phyloP scores from a whole-genome alignment of 2,113 vertebrate species.

The Dunckerocampus dactyliophorus region DNA sequence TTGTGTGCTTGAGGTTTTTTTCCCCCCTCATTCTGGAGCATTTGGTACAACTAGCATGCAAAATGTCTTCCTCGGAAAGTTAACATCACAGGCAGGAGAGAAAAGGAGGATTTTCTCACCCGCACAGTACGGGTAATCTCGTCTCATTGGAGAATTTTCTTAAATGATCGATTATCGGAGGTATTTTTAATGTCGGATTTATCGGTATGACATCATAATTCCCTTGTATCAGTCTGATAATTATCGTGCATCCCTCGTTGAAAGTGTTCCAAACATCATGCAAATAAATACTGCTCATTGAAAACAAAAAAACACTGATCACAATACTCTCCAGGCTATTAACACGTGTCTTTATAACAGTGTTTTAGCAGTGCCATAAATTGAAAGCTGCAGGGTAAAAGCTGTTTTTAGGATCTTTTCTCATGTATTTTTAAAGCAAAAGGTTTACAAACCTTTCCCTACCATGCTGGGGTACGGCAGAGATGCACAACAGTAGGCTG shows the following conservation, averaged over 20 bases:
- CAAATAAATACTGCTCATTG: slow-evolving; percentile 62
- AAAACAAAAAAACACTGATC: slow-evolving; percentile 54
- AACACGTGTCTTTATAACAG: slow-evolving; percentile 39
- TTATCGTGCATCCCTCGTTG: slow-evolving; percentile 1
- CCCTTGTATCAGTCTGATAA: no score
- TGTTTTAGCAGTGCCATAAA: slow-evolving; percentile 22
- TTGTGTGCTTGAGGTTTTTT: no score
- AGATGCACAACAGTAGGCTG: slow-evolving; percentile 40
- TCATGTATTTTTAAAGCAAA: slow-evolving; percentile 16
- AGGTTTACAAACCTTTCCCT: slow-evolving; percentile 32
- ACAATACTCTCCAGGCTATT: slow-evolving; percentile 51
- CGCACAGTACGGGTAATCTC: no score
- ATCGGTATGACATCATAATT: no score
- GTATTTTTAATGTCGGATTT: no score
- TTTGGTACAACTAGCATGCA: no score
- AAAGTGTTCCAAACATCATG: slow-evolving; percentile 44
- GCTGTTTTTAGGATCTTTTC: slow-evolving; percentile 10
- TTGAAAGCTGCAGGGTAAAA: slow-evolving; percentile 27
- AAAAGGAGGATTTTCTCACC: no score
- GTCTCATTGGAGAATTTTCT: no score
- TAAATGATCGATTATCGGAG: no score
- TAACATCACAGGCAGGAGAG: no score
- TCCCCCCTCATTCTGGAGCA: no score
- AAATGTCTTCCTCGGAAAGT: no score
- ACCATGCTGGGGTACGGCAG: slow-evolving; percentile 56